Conservation (phyloP, 2,888 invertebrate species). For the Entomobrya proxima region DNA sequence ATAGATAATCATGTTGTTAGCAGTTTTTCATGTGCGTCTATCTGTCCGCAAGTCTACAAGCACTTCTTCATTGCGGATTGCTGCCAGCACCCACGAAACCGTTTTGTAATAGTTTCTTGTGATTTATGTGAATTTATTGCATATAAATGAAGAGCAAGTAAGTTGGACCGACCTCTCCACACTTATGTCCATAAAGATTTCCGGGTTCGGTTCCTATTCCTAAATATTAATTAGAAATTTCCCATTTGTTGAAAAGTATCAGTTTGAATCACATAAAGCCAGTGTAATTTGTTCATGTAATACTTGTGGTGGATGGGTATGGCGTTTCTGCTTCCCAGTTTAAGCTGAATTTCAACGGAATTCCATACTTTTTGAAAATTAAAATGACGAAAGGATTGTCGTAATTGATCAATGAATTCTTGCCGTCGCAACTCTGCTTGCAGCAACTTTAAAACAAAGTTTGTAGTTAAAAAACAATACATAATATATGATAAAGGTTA, state of each 20-base stretch:
- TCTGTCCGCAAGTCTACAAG: not conserved
- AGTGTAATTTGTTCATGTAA: too few relatives aligned
- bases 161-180: conserved; percentile 28
- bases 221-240: too few relatives aligned
- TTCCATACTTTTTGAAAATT: conserved; percentile 2
- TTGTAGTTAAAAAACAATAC: not conserved
- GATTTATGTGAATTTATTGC: conserved; percentile 61
- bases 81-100: not conserved
- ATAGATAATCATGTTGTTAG: not conserved
- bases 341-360: conserved; percentile 6
- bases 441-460: conserved; percentile 15
- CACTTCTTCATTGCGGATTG: conserved; percentile 2
- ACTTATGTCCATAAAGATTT: conserved; percentile 28
- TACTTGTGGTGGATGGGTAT: conserved; percentile 36
- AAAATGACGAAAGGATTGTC: conserved; percentile 27
- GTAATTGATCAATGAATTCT: conserved; percentile 14
- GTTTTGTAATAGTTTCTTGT: conserved; percentile 27
- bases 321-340: conserved; percentile 36
- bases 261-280: too few relatives aligned
- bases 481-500: not conserved
- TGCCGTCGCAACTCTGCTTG: not conserved
- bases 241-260: not conserved
- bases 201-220: not conserved
- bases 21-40: conserved; percentile 11
- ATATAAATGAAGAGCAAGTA: not conserved